Evolutionary conservation across 2,113 vertebrate species (phyloP).

Genomic region (Hepsetus odoe): DNA sequence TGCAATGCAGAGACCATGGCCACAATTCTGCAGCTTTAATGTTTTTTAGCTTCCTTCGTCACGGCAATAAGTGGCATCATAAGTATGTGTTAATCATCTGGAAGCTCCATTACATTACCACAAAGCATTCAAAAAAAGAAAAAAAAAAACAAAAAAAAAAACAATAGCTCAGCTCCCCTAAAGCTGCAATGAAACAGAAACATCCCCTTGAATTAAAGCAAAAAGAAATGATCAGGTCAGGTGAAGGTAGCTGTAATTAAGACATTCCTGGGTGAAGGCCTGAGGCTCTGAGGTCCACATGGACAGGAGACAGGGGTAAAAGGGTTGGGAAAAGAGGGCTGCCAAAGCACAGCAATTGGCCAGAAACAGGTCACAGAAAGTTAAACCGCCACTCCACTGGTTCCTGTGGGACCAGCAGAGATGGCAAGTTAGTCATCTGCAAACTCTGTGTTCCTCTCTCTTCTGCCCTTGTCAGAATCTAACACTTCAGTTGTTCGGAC

Average conservation of each 20-base stretch:
- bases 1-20: slow-evolving; percentile 2
- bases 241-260: not conserved
- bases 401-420: slow-evolving; percentile 18
- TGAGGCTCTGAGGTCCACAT: not conserved
- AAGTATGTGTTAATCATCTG: slow-evolving; percentile 28
- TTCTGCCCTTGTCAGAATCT: slow-evolving; percentile 7
- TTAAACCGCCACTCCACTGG: slow-evolving; percentile 3
- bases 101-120: not conserved
- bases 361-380: slow-evolving; percentile 13
- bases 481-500: slow-evolving; percentile 32
- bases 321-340: not conserved
- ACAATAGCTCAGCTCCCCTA: not conserved
- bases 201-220: not conserved
- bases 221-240: not conserved
- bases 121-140: not conserved
- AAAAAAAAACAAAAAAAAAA: not conserved
- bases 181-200: not conserved
- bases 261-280: not conserved
- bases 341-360: not conserved
- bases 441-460: slow-evolving; percentile 31
- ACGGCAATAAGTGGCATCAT: not conserved
- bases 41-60: not conserved
- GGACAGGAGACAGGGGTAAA: not conserved
- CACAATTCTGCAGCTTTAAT: slow-evolving; percentile 27
- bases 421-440: slow-evolving; percentile 40